Conservation (phyloP, 2,888 invertebrate species). For the Teleogryllus oceanicus region DNA sequence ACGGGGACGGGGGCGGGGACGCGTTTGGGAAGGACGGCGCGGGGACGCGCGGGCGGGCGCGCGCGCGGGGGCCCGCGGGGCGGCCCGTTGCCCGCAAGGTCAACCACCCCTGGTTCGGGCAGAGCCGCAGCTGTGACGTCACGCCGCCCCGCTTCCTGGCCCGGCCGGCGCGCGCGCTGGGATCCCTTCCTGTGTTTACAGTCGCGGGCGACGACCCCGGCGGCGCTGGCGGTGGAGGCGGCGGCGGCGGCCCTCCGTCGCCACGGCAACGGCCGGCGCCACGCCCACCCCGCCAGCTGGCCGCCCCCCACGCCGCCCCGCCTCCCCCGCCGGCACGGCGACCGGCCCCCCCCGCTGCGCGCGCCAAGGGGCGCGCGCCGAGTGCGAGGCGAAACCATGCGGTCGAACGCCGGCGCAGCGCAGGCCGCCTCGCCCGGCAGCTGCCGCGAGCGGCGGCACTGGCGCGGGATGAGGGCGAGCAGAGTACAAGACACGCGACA, state of each 20-base stretch:
- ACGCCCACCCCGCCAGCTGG: constrained; percentile 18
- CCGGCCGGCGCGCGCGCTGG: not conserved
- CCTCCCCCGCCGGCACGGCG: not conserved
- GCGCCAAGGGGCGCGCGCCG: not conserved
- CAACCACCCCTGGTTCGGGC: not conserved
- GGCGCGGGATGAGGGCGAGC: not conserved
- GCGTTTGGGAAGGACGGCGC: no score
- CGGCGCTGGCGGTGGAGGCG: not conserved
- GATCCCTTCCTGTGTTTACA: constrained; percentile 18
- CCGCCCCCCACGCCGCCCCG: not conserved
- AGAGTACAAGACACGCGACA: no score
- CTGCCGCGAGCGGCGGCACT: not conserved
- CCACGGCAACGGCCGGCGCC: constrained; percentile 18
- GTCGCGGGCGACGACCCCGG: constrained; percentile 9
- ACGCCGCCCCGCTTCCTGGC: not conserved
- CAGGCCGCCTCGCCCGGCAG: not conserved
- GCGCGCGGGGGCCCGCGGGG: not conserved
- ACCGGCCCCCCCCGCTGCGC: not conserved
- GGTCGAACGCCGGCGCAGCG: no score
- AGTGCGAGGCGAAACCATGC: no score
- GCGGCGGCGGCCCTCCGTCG: constrained; percentile 1
- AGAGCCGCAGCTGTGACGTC: constrained; percentile 9
- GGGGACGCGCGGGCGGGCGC: not conserved
- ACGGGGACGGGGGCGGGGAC: no score
- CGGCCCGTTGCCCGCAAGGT: not conserved